Base-by-base conservation (phyloP, 2,888 invertebrate species). In the Mesoligia furuncula region DNA sequence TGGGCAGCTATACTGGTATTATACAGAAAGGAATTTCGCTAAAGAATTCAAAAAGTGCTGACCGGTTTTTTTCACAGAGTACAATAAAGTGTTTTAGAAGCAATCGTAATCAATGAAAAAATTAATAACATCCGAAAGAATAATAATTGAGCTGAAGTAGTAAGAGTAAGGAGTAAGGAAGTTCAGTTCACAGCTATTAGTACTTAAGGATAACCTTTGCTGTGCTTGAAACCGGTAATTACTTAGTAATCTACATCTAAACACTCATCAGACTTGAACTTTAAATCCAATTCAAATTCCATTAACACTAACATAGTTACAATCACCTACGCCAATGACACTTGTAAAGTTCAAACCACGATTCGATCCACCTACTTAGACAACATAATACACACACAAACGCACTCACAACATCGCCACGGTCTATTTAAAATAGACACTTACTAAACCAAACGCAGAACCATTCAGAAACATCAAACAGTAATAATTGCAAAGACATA, bases 401-500 rank as follows among this genome's bases (percentile, higher is more conserved):
- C 42, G 15, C 27, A 31, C 64, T 54, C 36, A 64, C 75, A 81
- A 61, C 75, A 64, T 67, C 73, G 39, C 70, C 67, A 71, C 75
- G 73, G 75, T 81, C 84, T 82, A 85, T 85, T 82, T 85, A 72
- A 82, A 85, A 81, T 84, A 77, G 85, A 78, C 74, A 82, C 79
- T 79, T 73, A 80, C 72, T 68, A 69, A 85, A 81, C 73, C 73
- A 66, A 83, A 83, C 80, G 76, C 59, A 66, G 81, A 82, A 73
- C 85, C 82, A 85, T 85, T 85, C 83, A 79, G 75, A 81, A 85
- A 84, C 84, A 86, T 86, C 86, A 86, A 86, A 86, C 84, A 76
- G 84, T 75, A 87, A 87, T 87, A 84, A 87, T 87, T 82, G 79
- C 87, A 79, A 84, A 84, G 85, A 85, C 87, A 87, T 82, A 85